These are phyloP conservation scores for Protula sp. DNA, from an alignment of 2,888 invertebrate species.

Conservation along the genomic window DNA sequence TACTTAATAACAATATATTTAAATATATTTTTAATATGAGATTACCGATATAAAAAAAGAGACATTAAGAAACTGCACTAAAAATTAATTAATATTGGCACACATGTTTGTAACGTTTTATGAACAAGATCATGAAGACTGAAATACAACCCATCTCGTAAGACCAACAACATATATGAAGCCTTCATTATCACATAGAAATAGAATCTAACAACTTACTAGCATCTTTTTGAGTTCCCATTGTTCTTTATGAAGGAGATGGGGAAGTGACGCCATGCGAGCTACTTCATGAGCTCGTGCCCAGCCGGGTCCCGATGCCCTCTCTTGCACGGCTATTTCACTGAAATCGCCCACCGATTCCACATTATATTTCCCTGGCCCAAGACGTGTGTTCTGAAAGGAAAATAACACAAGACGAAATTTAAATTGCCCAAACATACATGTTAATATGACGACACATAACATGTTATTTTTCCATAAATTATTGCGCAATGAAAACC, in stretches of 20 bases:
- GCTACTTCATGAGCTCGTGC: slow-evolving; percentile 45
- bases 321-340: slow-evolving; percentile 32
- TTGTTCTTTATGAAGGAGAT: slow-evolving; percentile 49
- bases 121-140: too few species aligned
- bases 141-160: too few species aligned
- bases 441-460: too few species aligned
- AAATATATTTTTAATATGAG: neutral
- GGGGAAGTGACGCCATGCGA: slow-evolving; percentile 45
- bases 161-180: too few species aligned
- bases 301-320: slow-evolving; percentile 48
- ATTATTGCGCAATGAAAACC: too few species aligned
- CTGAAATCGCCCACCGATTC: slow-evolving; percentile 42
- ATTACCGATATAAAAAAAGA: neutral
- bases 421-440: too few species aligned
- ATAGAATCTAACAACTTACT: too few species aligned
- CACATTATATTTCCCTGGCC: slow-evolving; percentile 44
- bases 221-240: slow-evolving; percentile 45
- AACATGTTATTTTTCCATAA: too few species aligned
- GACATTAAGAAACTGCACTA: too few species aligned
- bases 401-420: slow-evolving; percentile 1
- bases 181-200: too few species aligned
- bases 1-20: neutral
- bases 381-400: slow-evolving; percentile 31
- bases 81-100: too few species aligned
- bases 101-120: too few species aligned